These are phyloP conservation scores for Philotrypesis tridentata DNA, from an alignment of 1,140 invertebrate species.

Conservation along the genomic window DNA sequence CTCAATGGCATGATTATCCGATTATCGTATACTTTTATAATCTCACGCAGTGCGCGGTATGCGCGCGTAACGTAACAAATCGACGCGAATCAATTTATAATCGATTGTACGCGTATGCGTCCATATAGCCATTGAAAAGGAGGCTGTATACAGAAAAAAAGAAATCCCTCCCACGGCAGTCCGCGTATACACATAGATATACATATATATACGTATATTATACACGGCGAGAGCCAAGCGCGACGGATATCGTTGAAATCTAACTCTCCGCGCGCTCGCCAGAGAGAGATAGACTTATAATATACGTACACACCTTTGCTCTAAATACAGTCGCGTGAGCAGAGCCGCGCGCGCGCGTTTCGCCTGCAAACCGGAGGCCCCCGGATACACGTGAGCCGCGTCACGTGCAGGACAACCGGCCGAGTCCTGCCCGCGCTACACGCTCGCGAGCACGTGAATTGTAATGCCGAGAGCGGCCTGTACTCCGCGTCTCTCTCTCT, in stretches of 20 bases:
- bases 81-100: background rate
- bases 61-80: background rate
- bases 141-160: no score
- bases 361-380: conserved; percentile 23
- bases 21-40: background rate
- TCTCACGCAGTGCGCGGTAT: background rate
- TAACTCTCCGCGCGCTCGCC: background rate
- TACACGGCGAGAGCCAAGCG: no score
- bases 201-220: no score
- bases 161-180: background rate
- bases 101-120: no score
- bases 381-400: conserved; percentile 34
- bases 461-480: background rate
- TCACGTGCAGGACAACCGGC: conserved; percentile 42
- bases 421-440: conserved; percentile 16
- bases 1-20: background rate
- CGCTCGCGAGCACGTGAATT: conserved; percentile 31
- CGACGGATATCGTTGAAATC: background rate
- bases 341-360: conserved; percentile 28
- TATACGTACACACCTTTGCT: conserved; percentile 7
- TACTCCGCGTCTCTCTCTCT: background rate
- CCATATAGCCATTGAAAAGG: background rate
- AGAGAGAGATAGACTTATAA: no score
- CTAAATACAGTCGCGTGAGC: conserved; percentile 22
- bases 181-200: no score